These are phyloP conservation scores for Cephus sareptanus DNA, from an alignment of 2,888 invertebrate genomes.

Conservation along the genomic window DNA sequence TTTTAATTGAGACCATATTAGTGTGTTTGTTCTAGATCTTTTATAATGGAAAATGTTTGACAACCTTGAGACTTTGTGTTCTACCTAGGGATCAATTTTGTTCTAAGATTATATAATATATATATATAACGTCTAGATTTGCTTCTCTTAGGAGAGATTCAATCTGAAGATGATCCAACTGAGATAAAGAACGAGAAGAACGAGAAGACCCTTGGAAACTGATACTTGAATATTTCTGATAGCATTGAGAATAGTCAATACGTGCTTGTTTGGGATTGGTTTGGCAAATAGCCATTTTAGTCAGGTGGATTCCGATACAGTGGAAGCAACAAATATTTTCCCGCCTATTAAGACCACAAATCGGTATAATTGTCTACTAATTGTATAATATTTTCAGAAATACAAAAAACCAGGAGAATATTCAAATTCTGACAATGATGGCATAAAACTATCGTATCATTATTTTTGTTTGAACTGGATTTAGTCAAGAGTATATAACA, in stretches of 20 bases:
- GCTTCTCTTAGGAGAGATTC: not conserved
- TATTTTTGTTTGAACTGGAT: not conserved
- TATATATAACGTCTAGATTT: not conserved
- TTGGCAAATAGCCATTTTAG: conserved; percentile 39
- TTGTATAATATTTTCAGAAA: not conserved
- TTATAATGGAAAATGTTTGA: too few relatives aligned
- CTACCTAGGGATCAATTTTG: not conserved
- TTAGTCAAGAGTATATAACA: not conserved
- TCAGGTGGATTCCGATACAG: conserved; percentile 8
- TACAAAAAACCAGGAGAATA: not conserved
- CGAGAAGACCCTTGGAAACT: not conserved
- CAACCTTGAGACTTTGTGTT: not conserved
- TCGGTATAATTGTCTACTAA: not conserved
- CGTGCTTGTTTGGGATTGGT: conserved; percentile 29
- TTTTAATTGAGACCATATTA: too few relatives aligned
- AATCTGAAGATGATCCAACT: not conserved
- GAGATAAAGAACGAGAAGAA: not conserved
- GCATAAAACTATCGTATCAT: not conserved
- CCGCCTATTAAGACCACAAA: not conserved
- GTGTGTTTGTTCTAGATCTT: too few relatives aligned
- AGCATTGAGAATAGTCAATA: conserved; percentile 18
- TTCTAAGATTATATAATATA: not conserved
- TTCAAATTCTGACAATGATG: not conserved
- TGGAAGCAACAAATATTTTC: not conserved
- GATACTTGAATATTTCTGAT: not conserved